phyloP scores from a whole-genome alignment of 2,888 invertebrate genomes.

The Meandrusa payeni region DNA sequence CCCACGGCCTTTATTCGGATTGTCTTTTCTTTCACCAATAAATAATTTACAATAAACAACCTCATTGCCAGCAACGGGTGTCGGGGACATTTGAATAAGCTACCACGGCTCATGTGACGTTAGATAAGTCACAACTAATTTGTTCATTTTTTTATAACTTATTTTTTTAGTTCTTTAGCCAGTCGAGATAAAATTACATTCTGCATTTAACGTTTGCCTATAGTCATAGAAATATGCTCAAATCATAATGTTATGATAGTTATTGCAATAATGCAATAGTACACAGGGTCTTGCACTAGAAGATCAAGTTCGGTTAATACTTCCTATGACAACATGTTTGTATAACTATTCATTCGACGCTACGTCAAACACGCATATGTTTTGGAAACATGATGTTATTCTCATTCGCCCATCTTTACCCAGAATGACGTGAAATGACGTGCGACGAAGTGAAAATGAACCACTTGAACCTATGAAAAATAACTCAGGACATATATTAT shows the following conservation, averaged over 20 bases:
- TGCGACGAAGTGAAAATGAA: too few species aligned
- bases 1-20: too few species aligned
- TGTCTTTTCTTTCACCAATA: too few species aligned
- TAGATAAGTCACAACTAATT: not conserved
- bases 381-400: constrained; percentile 7
- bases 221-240: not conserved
- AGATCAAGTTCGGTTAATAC: constrained; percentile 3
- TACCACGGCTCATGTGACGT: too few species aligned
- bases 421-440: constrained; percentile 6
- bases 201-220: too few species aligned
- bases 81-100: too few species aligned
- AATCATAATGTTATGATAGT: not conserved
- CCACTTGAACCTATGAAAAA: too few species aligned
- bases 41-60: too few species aligned
- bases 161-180: too few species aligned
- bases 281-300: constrained; percentile 6
- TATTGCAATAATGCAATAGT: constrained; percentile 2
- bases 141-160: not conserved
- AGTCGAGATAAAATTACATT: too few species aligned
- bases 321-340: constrained; percentile 16
- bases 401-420: not conserved
- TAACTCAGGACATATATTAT: too few species aligned
- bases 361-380: constrained; percentile 12
- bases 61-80: too few species aligned
- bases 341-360: not conserved